Percentiles rank a stretch among this genome's conserved stretches.
Conservation (phyloP, 2,888 invertebrate species). For the Autographa pulchrina region DNA sequence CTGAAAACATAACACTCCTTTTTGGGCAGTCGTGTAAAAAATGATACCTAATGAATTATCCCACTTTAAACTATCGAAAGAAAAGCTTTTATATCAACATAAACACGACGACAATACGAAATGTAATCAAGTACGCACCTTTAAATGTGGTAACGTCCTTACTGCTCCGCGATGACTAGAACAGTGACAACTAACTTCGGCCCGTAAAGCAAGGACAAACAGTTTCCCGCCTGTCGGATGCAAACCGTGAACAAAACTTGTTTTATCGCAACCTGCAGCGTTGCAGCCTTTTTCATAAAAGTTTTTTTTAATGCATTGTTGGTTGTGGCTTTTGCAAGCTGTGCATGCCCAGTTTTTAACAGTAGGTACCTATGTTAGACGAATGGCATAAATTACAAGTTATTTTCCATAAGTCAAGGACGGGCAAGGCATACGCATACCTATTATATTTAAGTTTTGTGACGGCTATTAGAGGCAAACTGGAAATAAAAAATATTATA, state of each 20-base stretch:
- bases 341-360: neutral
- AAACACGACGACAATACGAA: neutral
- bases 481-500: too few relatives aligned
- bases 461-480: neutral
- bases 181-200: constrained; percentile 37
- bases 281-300: constrained; percentile 16
- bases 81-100: neutral
- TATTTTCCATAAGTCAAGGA: neutral
- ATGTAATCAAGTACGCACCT: constrained; percentile 48
- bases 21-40: too few relatives aligned
- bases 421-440: neutral
- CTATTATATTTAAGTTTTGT: neutral
- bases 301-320: constrained; percentile 3
- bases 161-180: constrained; percentile 46
- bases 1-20: too few relatives aligned
- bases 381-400: neutral
- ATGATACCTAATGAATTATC: neutral
- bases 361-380: neutral
- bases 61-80: neutral
- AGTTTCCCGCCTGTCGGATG: constrained; percentile 38
- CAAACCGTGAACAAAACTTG: constrained; percentile 54
- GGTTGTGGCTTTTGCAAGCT: neutral
- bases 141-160: constrained; percentile 46
- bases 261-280: constrained; percentile 36
- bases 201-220: constrained; percentile 28